Evolutionary conservation across 2,888 invertebrate species (phyloP).

Genomic region (Stenurella melanura): DNA sequence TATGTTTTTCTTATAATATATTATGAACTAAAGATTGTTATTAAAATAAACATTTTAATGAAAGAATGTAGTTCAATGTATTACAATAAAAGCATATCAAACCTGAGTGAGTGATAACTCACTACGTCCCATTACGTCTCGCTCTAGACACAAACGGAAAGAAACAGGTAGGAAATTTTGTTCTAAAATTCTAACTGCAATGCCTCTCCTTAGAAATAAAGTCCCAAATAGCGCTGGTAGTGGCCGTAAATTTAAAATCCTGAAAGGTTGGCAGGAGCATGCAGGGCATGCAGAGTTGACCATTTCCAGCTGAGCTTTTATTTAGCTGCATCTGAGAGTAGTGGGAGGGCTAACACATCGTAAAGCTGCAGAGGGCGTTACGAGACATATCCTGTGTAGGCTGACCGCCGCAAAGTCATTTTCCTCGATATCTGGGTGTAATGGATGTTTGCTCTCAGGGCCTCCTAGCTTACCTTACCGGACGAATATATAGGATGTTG

Average conservation of each 20-base stretch:
- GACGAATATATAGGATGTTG: slow-evolving; percentile 14
- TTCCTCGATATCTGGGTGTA: slow-evolving; percentile 31
- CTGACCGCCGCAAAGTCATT: slow-evolving; percentile 43
- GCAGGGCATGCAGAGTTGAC: slow-evolving; percentile 49
- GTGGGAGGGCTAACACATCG: slow-evolving; percentile 55
- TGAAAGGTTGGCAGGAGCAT: slow-evolving; percentile 49
- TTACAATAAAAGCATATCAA: no score
- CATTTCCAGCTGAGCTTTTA: slow-evolving; percentile 55
- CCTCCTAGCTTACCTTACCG: slow-evolving; percentile 14
- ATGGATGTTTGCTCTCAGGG: slow-evolving; percentile 20
- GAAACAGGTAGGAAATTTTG: background rate
- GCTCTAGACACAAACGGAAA: background rate
- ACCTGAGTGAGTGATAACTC: no score
- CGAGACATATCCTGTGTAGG: slow-evolving; percentile 50
- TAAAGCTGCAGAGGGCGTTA: slow-evolving; percentile 53
- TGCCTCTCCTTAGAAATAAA: slow-evolving; percentile 35
- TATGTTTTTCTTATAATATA: no score
- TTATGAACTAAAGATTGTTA: no score
- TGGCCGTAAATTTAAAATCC: slow-evolving; percentile 53
- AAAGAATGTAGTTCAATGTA: no score
- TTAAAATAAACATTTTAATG: no score
- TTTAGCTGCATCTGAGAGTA: slow-evolving; percentile 49
- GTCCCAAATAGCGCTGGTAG: slow-evolving; percentile 47
- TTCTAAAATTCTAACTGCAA: background rate
- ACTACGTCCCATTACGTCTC: no score